These are phyloP conservation scores for Mola mola DNA, from an alignment of 2,113 vertebrate species.

Conservation along the genomic window DNA sequence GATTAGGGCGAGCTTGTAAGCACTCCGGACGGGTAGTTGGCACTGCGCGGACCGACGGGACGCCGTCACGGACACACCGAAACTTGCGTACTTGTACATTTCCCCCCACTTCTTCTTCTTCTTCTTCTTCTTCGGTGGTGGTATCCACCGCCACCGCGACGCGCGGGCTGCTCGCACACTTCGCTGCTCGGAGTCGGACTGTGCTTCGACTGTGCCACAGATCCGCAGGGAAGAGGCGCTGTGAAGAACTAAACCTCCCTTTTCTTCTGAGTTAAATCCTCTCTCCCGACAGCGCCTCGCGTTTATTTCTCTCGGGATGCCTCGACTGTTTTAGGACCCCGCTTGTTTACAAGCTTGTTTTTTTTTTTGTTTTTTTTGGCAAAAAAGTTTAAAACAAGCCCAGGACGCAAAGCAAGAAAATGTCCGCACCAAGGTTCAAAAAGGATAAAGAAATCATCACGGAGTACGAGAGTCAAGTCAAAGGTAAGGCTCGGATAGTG, in stretches of 20 bases:
- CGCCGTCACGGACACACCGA: slow-evolving; percentile 16
- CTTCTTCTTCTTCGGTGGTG: slow-evolving; percentile 28
- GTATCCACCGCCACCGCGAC: slow-evolving; percentile 44
- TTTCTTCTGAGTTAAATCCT: slow-evolving; percentile 12
- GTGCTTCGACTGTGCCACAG: slow-evolving; percentile 54
- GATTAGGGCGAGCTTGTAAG: slow-evolving; percentile 4
- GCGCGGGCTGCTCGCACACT: slow-evolving; percentile 29
- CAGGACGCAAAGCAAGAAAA: slow-evolving; percentile 73
- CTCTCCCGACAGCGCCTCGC: neutral
- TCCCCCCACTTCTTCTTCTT: neutral
- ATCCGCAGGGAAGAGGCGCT: slow-evolving; percentile 38
- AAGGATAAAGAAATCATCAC: slow-evolving; percentile 98
- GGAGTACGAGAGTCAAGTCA: slow-evolving; percentile 97
- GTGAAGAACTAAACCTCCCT: slow-evolving; percentile 45
- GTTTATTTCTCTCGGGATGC: slow-evolving; percentile 60
- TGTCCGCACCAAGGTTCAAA: slow-evolving; percentile 94
- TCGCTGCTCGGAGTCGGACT: slow-evolving; percentile 51
- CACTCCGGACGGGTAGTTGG: neutral
- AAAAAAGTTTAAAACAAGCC: slow-evolving; percentile 57
- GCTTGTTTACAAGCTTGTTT: slow-evolving; percentile 54
- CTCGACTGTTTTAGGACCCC: slow-evolving; percentile 50
- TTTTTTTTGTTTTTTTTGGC: slow-evolving; percentile 8
- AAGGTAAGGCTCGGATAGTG: slow-evolving; percentile 85
- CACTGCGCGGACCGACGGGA: slow-evolving; percentile 1
- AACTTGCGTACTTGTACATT: slow-evolving; percentile 44